Evolutionary conservation across 2,888 invertebrate species (phyloP).

Genomic region (Meta bourneti): DNA sequence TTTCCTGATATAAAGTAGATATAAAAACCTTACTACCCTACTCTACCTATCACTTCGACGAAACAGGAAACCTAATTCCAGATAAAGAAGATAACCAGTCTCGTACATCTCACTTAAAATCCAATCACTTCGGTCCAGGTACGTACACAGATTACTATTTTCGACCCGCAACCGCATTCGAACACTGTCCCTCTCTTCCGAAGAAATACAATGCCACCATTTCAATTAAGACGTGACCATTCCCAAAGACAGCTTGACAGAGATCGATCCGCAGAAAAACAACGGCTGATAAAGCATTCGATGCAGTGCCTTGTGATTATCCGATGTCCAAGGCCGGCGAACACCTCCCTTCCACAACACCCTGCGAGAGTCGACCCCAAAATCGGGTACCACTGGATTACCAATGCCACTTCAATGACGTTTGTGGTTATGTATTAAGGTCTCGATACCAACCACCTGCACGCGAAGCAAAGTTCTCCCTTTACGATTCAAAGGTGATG

Average conservation of each 20-base stretch:
- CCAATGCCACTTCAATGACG: too few species aligned
- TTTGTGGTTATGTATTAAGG: neutral
- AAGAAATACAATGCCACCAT: neutral
- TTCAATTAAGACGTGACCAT: neutral
- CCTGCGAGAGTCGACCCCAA: too few species aligned
- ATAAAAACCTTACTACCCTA: neutral
- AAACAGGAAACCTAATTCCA: neutral
- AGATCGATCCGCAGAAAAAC: neutral
- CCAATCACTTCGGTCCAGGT: neutral
- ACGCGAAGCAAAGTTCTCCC: neutral
- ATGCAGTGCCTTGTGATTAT: neutral
- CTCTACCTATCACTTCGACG: neutral
- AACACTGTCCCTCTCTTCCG: neutral
- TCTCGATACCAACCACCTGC: neutral
- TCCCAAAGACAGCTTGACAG: neutral
- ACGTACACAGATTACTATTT: neutral
- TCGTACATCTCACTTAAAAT: neutral
- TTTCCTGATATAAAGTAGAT: neutral
- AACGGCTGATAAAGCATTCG: neutral
- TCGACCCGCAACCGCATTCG: neutral
- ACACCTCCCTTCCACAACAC: neutral
- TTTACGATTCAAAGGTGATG: neutral
- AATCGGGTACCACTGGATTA: too few species aligned
- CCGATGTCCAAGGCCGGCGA: neutral
- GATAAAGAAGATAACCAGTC: neutral